A percentile compares a stretch with the other conserved stretches of the same genome.
Evolutionary conservation across 1,140 invertebrate species (phyloP).

Genomic region (Drosophila arawakana): DNA sequence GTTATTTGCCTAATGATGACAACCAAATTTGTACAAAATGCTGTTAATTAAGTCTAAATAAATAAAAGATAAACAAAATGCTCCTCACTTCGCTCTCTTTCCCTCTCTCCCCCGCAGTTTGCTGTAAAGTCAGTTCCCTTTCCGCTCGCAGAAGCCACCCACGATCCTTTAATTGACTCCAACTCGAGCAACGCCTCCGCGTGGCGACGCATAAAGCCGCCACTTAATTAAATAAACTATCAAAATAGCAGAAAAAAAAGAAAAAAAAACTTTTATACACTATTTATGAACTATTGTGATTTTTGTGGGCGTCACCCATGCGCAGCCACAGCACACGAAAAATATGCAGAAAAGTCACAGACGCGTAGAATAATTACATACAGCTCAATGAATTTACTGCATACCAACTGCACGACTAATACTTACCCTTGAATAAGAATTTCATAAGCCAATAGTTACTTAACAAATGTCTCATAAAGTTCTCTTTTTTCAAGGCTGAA

Average conservation of each 20-base stretch:
- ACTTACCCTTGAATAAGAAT: too few relatives aligned
- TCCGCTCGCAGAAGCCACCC: constrained; percentile 41
- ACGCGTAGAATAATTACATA: background rate
- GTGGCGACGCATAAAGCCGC: constrained; percentile 12
- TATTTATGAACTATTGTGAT: constrained; percentile 11
- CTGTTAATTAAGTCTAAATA: constrained; percentile 56
- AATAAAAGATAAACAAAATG: background rate
- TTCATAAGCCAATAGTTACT: too few relatives aligned
- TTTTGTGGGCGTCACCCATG: constrained; percentile 4
- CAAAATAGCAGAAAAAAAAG: background rate
- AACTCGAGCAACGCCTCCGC: constrained; percentile 20
- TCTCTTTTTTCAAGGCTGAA: too few relatives aligned
- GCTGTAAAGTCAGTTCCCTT: background rate
- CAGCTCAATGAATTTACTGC: background rate
- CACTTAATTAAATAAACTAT: constrained; percentile 57
- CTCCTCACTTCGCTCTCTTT: background rate
- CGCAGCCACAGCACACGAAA: background rate
- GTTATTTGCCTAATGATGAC: constrained; percentile 53
- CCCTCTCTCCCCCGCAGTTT: background rate
- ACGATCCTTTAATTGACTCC: constrained; percentile 56
- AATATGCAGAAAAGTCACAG: background rate
- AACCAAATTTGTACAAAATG: constrained; percentile 50
- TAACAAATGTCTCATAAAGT: too few relatives aligned
- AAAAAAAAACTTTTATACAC: constrained; percentile 59
- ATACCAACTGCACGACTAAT: too few relatives aligned